These are phyloP conservation scores for Dendropsophus ebraccatus DNA, from an alignment of 2,113 vertebrate species.

Conservation along the genomic window DNA sequence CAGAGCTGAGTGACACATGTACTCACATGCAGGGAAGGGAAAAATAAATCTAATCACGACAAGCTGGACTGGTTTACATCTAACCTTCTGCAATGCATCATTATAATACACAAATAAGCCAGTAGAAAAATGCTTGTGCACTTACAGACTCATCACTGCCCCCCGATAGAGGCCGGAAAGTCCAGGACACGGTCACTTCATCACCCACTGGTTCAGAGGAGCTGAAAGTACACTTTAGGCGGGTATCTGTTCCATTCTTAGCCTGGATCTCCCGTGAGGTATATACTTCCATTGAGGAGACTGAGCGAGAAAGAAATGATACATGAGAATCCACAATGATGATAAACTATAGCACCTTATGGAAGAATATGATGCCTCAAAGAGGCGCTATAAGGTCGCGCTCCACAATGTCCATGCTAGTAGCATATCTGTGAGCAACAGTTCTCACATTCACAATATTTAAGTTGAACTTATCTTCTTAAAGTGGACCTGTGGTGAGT, in stretches of 20 bases:
- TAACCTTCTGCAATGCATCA: background rate
- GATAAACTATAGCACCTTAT: too few species aligned
- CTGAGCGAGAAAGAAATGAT: constrained; percentile 69
- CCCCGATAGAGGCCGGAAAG: constrained; percentile 79
- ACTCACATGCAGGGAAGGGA: background rate
- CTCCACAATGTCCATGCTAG: too few species aligned
- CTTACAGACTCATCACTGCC: constrained; percentile 82
- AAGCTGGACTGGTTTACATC: background rate
- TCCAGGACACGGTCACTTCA: constrained; percentile 78
- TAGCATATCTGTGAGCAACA: too few species aligned
- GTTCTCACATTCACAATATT: too few species aligned
- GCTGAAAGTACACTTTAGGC: constrained; percentile 89
- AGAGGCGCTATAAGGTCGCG: too few species aligned
- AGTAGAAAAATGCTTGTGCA: constrained; percentile 31
- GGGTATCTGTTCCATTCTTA: constrained; percentile 86
- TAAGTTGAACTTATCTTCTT: too few species aligned
- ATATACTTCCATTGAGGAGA: constrained; percentile 78
- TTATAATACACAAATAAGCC: background rate
- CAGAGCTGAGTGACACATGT: background rate
- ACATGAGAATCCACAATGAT: background rate
- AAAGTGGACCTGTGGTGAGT: too few species aligned
- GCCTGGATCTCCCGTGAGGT: constrained; percentile 80
- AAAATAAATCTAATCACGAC: background rate
- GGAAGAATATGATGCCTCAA: too few species aligned
- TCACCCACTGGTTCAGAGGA: constrained; percentile 73